Evolutionary conservation across 2,797 vertebrate species (phyloP).

Genomic region (Protonibea diacanthus): DNA sequence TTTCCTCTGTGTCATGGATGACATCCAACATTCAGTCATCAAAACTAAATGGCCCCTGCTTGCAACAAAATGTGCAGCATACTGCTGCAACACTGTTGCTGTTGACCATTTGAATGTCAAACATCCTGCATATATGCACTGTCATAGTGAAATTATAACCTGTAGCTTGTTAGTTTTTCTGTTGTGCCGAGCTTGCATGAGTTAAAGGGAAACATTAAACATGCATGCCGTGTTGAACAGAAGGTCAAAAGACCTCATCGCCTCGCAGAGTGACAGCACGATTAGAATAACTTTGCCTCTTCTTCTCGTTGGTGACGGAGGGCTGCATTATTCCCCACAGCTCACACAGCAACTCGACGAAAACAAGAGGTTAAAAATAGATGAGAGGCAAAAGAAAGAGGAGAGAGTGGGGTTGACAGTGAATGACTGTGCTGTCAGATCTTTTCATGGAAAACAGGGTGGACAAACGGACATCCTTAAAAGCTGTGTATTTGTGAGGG

Average conservation of each 20-base stretch:
- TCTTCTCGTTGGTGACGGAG: background rate
- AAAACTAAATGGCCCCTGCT: background rate
- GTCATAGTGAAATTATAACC: background rate
- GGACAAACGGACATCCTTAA: conserved; percentile 78
- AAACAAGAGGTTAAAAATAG: conserved; percentile 77
- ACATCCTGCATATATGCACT: background rate
- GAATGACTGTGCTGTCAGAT: conserved; percentile 71
- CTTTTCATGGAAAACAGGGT: conserved; percentile 74
- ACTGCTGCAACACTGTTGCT: background rate
- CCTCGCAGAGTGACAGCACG: background rate
- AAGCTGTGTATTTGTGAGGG: conserved; percentile 64
- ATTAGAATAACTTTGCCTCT: background rate
- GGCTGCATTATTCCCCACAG: conserved; percentile 15
- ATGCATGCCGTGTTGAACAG: background rate
- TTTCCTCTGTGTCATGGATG: background rate
- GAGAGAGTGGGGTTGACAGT: conserved; percentile 65
- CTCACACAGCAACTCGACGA: conserved; percentile 59
- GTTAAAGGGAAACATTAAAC: background rate
- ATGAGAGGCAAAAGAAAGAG: conserved; percentile 55
- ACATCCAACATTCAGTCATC: background rate
- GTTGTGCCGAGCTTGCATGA: background rate
- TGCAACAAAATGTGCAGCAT: background rate
- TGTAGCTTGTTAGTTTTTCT: background rate
- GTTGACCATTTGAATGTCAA: background rate
- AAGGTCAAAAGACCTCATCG: background rate